Evolutionary conservation across 2,113 vertebrate species (phyloP).

Genomic region (Oceanodroma tethys): DNA sequence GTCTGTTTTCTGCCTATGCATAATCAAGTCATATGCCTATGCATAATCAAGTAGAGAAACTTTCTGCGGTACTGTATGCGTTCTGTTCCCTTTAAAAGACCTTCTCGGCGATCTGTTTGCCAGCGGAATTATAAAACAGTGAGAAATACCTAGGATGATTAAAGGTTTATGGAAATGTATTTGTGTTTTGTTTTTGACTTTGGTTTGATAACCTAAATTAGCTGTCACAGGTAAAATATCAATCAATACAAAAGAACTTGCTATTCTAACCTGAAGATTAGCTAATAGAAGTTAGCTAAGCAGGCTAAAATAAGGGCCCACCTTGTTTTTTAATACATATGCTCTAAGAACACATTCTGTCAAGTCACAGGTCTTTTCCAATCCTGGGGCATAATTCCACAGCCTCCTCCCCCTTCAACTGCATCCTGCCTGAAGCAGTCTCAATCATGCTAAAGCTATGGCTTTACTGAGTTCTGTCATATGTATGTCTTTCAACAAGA

Average conservation of each 20-base stretch:
- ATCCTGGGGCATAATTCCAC: not conserved
- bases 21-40: not conserved
- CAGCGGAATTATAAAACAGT: not conserved
- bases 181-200: not conserved
- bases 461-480: not conserved
- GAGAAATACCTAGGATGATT: not conserved
- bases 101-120: not conserved
- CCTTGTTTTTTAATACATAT: not conserved
- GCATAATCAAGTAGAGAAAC: not conserved
- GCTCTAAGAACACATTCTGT: not conserved
- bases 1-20: not conserved
- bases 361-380: not conserved
- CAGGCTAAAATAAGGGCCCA: not conserved
- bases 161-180: not conserved
- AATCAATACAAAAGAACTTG: not conserved
- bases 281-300: not conserved
- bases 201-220: not conserved
- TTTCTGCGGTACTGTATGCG: not conserved
- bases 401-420: not conserved
- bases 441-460: not conserved
- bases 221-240: not conserved
- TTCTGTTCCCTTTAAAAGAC: not conserved
- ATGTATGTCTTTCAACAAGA: not conserved
- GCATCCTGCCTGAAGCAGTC: not conserved
- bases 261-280: not conserved